Evolutionary conservation across 2,797 vertebrate genomes (phyloP).

Genomic region (Rhincodon typus): DNA sequence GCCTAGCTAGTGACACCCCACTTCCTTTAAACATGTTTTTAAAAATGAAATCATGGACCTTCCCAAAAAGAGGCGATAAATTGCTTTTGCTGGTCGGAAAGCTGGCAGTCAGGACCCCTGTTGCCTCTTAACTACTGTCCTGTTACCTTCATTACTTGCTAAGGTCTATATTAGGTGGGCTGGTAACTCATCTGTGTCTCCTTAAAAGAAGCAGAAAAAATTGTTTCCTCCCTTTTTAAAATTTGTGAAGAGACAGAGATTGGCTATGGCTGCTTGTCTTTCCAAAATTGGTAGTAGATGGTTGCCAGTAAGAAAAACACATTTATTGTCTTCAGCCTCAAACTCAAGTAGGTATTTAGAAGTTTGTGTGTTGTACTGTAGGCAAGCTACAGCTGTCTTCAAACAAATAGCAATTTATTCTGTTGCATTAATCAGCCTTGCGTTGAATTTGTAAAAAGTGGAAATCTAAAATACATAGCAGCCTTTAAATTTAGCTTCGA

Average conservation of each 20-base stretch:
- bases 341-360: not conserved
- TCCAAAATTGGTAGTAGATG: not conserved
- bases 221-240: not conserved
- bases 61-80: not conserved
- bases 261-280: not conserved
- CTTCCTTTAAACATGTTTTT: no score
- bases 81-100: not conserved
- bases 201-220: not conserved
- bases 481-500: no score
- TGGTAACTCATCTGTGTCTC: not conserved
- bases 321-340: not conserved
- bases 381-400: not conserved
- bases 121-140: not conserved
- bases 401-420: not conserved
- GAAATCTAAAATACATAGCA: not conserved
- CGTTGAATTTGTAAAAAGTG: not conserved
- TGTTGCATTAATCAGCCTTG: not conserved
- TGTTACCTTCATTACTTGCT: not conserved
- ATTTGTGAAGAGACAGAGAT: not conserved
- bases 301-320: not conserved
- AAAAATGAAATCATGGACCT: no score
- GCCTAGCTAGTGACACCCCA: no score
- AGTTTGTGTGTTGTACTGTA: not conserved
- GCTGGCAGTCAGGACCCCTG: not conserved
- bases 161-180: not conserved